Conservation (phyloP, 2,888 invertebrate species). For the Ypsolopha sequella region DNA sequence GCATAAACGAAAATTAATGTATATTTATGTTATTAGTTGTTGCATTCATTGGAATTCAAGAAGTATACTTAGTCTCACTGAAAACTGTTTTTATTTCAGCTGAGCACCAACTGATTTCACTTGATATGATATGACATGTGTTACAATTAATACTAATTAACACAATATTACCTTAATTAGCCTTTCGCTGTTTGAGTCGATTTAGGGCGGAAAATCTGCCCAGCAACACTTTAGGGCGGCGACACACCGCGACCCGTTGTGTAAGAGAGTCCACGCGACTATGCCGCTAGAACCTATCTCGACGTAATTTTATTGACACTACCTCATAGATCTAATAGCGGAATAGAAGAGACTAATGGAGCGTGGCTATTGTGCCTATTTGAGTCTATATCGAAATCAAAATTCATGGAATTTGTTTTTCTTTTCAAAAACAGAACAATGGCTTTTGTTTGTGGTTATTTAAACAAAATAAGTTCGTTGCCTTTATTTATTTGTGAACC, state of each 20-base stretch:
- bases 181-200: neutral
- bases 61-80: neutral
- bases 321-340: constrained; percentile 3
- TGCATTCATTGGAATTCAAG: neutral
- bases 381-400: no score
- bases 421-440: no score
- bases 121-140: neutral
- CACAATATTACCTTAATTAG: neutral
- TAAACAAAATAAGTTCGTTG: no score
- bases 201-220: neutral
- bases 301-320: constrained; percentile 1
- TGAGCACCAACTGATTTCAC: neutral
- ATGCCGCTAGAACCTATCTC: constrained; percentile 22
- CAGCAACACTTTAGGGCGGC: constrained; percentile 12
- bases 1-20: no score
- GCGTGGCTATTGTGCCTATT: no score
- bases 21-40: neutral
- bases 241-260: constrained; percentile 38
- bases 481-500: no score
- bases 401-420: no score
- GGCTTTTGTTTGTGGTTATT: no score
- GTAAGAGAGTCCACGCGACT: constrained; percentile 60
- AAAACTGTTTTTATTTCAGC: no score
- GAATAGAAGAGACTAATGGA: no score
- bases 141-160: neutral